Percentiles rank a stretch among this genome's conserved stretches.
phyloP scores from a whole-genome alignment of 2,888 invertebrate genomes.

The Cephus spinipes region DNA sequence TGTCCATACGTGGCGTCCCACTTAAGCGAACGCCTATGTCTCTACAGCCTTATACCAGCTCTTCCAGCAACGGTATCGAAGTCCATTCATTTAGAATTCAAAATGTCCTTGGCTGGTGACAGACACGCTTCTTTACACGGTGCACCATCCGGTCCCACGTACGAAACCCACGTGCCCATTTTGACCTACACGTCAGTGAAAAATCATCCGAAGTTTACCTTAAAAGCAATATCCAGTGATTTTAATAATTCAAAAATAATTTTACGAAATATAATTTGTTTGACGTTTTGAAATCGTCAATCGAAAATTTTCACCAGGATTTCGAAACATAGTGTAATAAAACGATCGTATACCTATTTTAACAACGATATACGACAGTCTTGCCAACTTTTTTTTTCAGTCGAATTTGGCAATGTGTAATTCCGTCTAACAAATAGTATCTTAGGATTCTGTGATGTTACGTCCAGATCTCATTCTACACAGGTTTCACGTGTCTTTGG shows the following conservation, averaged over 20 bases:
- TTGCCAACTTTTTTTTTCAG: background rate
- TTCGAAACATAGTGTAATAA: background rate
- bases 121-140: slow-evolving; percentile 17
- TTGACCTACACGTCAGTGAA: background rate
- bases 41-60: slow-evolving; percentile 25
- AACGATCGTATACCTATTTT: background rate
- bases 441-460: background rate
- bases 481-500: background rate
- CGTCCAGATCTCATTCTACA: background rate
- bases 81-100: slow-evolving; percentile 55
- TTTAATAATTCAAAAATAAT: background rate
- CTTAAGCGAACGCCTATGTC: slow-evolving; percentile 38
- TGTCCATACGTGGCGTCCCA: slow-evolving; percentile 56
- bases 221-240: background rate
- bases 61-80: slow-evolving; percentile 47
- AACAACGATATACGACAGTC: background rate
- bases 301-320: background rate
- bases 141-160: slow-evolving; percentile 8
- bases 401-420: background rate
- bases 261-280: no score
- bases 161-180: background rate
- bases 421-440: background rate
- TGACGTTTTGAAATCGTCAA: background rate
- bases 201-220: background rate
- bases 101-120: slow-evolving; percentile 45